Conservation (phyloP, 2,888 invertebrate species). For the Tenthredo distinguenda region DNA sequence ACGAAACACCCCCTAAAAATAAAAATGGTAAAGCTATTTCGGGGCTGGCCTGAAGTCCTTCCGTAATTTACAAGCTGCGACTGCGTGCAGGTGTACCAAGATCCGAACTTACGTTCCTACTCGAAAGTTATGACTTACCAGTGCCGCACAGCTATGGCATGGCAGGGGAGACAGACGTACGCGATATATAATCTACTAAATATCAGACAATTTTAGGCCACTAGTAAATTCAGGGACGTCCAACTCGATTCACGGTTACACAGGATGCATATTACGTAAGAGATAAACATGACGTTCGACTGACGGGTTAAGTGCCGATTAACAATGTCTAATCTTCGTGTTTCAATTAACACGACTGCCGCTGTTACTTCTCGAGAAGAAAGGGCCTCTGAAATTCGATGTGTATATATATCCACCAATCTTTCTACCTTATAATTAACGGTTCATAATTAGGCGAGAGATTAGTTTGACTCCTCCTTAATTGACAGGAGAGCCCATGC, state of each 20-base stretch:
- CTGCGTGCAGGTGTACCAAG: constrained; percentile 63
- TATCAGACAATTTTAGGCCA: constrained; percentile 43
- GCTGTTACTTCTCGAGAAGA: not conserved
- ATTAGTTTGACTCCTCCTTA: constrained; percentile 9
- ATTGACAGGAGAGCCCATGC: constrained; percentile 11
- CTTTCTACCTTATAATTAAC: not conserved
- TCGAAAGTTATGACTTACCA: constrained; percentile 43
- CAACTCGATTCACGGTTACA: not conserved
- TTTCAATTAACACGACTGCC: not conserved
- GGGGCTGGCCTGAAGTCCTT: constrained; percentile 33
- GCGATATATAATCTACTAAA: constrained; percentile 25
- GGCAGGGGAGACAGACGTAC: not conserved
- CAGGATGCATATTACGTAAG: not conserved
- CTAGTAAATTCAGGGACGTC: constrained; percentile 21
- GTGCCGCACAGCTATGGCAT: not conserved
- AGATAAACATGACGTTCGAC: not conserved
- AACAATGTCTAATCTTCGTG: not conserved
- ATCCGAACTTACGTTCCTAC: constrained; percentile 31
- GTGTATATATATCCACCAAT: not conserved
- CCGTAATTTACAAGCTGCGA: constrained; percentile 60
- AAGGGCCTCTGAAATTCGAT: constrained; percentile 12
- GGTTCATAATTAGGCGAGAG: not conserved
- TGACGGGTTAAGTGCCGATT: not conserved
- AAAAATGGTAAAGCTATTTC: constrained; percentile 28
- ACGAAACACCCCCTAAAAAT: constrained; percentile 43